These are phyloP conservation scores for Brachyrhaphis roseni DNA, from an alignment of 2,797 vertebrate species.

Conservation along the genomic window DNA sequence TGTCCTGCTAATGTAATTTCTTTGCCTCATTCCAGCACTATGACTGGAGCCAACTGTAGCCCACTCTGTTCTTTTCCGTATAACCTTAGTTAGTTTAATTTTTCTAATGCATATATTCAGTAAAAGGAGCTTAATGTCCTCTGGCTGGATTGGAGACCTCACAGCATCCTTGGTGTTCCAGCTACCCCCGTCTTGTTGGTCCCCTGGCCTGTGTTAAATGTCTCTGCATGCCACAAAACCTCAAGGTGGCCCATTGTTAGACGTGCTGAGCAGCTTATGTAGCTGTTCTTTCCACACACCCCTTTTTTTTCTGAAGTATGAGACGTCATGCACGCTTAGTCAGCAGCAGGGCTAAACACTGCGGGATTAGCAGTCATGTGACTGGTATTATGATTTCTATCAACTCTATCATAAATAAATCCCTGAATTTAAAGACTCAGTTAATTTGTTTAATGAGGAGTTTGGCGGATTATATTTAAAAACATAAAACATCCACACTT, in stretches of 20 bases:
- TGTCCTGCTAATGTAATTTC: conserved; percentile 32
- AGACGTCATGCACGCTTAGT: conserved; percentile 10
- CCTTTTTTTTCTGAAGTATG: background rate
- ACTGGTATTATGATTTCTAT: conserved; percentile 38
- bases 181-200: conserved; percentile 10
- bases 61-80: conserved; percentile 26
- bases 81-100: conserved; percentile 32
- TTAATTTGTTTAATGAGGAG: background rate
- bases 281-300: conserved; percentile 17
- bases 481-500: background rate
- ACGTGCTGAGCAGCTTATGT: conserved; percentile 47
- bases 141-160: conserved; percentile 16
- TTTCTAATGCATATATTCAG: conserved; percentile 22
- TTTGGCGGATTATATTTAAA: background rate
- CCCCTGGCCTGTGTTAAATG: conserved; percentile 10
- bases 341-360: conserved; percentile 35
- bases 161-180: conserved; percentile 11
- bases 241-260: conserved; percentile 56
- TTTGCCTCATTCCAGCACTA: conserved; percentile 37
- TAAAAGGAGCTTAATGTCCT: conserved; percentile 23
- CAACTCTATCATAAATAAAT: background rate
- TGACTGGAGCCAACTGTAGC: conserved; percentile 28
- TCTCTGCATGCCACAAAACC: conserved; percentile 42
- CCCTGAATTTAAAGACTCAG: background rate
- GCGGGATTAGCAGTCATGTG: conserved; percentile 51